A percentile compares a stretch with the other conserved stretches of the same genome.
Conservation (phyloP, 1,140 invertebrate genomes). For the Cyclina sinensis region DNA sequence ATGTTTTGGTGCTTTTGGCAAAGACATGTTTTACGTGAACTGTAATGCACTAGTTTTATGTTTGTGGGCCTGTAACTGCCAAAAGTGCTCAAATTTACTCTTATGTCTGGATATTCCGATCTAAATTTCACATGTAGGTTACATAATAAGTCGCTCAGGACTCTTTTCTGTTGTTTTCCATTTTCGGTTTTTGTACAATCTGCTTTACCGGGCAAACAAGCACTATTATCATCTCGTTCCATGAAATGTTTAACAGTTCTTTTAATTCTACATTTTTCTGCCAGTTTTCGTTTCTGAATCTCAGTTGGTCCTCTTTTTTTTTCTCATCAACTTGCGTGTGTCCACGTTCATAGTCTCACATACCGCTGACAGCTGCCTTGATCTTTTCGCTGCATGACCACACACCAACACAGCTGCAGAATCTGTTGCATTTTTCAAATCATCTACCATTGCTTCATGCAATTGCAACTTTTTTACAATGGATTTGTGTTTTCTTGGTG, state of each 20-base stretch:
- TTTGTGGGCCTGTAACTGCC: too few species aligned
- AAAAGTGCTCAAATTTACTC: slow-evolving; percentile 51
- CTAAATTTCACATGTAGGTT: slow-evolving; percentile 31
- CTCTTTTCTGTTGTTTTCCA: too few species aligned
- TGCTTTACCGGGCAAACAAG: slow-evolving; percentile 1
- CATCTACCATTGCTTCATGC: too few species aligned
- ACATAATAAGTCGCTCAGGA: not conserved
- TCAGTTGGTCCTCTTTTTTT: slow-evolving; percentile 2
- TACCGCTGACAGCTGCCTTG: not conserved
- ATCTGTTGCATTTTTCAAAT: too few species aligned
- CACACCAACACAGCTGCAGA: not conserved
- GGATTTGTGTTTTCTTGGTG: too few species aligned
- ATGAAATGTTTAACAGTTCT: not conserved
- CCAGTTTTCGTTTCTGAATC: not conserved
- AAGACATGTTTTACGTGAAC: slow-evolving; percentile 57
- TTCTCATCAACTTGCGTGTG: not conserved
- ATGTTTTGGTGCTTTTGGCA: too few species aligned
- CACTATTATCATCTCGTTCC: not conserved
- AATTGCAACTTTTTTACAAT: too few species aligned
- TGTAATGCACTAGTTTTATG: slow-evolving; percentile 37
- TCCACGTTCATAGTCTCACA: not conserved
- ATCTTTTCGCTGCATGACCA: not conserved
- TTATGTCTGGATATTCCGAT: too few species aligned
- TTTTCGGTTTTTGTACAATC: not conserved
- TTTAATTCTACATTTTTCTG: not conserved